These are phyloP conservation scores for Brachyalestes nurse DNA, from an alignment of 2,797 vertebrate genomes.

Conservation along the genomic window DNA sequence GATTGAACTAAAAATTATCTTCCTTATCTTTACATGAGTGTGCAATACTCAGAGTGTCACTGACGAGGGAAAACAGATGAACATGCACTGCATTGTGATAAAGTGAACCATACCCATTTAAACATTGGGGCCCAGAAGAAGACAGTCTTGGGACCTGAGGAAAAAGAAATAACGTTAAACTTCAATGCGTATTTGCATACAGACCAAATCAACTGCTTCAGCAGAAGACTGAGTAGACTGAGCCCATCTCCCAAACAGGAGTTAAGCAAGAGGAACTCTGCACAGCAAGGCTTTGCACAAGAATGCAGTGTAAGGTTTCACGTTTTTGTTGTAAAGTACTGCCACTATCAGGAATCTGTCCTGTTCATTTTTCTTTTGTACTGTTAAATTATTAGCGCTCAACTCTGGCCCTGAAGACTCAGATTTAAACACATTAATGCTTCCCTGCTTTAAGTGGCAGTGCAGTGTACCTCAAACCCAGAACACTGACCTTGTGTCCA, in stretches of 20 bases:
- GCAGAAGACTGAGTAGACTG: background rate
- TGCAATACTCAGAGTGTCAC: background rate
- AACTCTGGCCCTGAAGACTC: background rate
- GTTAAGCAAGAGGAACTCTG: background rate
- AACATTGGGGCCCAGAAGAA: constrained; percentile 99
- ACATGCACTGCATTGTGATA: background rate
- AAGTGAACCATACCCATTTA: constrained; percentile 90
- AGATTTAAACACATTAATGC: background rate
- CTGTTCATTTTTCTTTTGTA: background rate
- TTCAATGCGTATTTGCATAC: background rate
- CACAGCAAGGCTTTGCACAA: background rate
- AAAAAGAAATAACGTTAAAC: constrained; percentile 29
- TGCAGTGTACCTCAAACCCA: no score
- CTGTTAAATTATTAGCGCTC: no score
- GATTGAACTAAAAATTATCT: background rate
- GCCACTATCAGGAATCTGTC: no score
- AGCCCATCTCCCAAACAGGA: no score
- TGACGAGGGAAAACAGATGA: background rate
- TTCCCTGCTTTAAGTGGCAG: no score
- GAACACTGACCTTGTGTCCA: no score
- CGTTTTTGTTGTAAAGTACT: background rate
- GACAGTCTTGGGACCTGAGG: constrained; percentile 92
- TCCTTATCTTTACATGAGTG: background rate
- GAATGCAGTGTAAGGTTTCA: background rate
- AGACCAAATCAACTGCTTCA: background rate